These are phyloP conservation scores for Solen grandis DNA, from an alignment of 1,140 invertebrate genomes.

Conservation along the genomic window DNA sequence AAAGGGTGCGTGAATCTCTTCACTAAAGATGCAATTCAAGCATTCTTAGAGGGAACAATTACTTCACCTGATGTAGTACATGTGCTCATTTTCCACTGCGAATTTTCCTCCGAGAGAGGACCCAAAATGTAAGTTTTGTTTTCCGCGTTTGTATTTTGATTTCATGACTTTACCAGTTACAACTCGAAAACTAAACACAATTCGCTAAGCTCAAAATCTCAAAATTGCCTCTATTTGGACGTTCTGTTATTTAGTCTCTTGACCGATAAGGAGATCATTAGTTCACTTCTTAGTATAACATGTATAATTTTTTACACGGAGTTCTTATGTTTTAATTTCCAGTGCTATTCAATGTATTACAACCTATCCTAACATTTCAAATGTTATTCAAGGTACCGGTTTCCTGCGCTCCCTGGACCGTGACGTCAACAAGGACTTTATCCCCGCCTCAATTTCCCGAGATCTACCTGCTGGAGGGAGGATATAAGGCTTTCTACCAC, in stretches of 20 bases:
- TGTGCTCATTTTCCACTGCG: slow-evolving; percentile 53
- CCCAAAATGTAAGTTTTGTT: slow-evolving; percentile 46
- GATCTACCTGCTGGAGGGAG: slow-evolving; percentile 24
- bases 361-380: too few species aligned
- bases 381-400: slow-evolving; percentile 38
- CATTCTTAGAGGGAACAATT: slow-evolving; percentile 83
- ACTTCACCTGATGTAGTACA: background rate
- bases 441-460: slow-evolving; percentile 31
- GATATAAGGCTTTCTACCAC: slow-evolving; percentile 29
- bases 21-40: slow-evolving; percentile 87
- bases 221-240: too few species aligned
- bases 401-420: slow-evolving; percentile 7
- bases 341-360: too few species aligned
- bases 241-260: too few species aligned
- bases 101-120: slow-evolving; percentile 48
- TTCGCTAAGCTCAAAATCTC: too few species aligned
- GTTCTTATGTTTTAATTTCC: too few species aligned
- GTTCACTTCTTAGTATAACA: too few species aligned
- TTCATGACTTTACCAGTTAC: too few species aligned
- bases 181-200: too few species aligned
- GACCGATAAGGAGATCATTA: too few species aligned
- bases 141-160: too few species aligned
- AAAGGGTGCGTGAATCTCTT: slow-evolving; percentile 91
- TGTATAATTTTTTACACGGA: too few species aligned
- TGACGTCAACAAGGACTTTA: slow-evolving; percentile 21